Percentiles rank a stretch among this genome's conserved stretches.
Evolutionary conservation across 2,888 invertebrate genomes (phyloP).

Genomic region (Andrena minutula): DNA sequence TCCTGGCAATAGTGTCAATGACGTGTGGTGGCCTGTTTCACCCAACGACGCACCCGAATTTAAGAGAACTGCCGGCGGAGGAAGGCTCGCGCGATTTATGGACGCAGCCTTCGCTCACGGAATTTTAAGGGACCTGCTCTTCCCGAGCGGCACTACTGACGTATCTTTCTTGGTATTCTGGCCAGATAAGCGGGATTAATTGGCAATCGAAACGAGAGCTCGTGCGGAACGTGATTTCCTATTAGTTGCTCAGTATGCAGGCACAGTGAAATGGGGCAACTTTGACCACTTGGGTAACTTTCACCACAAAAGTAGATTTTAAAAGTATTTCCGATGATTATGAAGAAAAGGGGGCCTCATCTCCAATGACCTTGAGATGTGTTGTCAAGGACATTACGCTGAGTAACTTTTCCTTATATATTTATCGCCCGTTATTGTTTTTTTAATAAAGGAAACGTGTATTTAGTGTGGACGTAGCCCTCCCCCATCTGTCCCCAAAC

Average conservation of each 20-base stretch:
- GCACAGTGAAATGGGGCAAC: not conserved
- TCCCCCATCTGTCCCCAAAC: no score
- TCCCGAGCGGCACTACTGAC: not conserved
- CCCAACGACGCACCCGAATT: not conserved
- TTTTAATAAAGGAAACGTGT: no score
- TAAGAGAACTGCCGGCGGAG: not conserved
- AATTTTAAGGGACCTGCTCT: slow-evolving; percentile 4
- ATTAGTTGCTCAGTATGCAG: not conserved
- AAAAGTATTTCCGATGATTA: no score
- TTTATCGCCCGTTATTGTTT: no score
- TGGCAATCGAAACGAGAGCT: slow-evolving; percentile 1
- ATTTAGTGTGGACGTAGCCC: no score
- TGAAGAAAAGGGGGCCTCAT: no score
- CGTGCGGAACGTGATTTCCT: slow-evolving; percentile 11
- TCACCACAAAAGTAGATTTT: no score
- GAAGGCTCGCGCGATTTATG: slow-evolving; percentile 21
- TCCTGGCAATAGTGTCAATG: not conserved
- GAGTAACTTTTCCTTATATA: no score
- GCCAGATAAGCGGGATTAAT: slow-evolving; percentile 7
- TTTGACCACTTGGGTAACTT: not conserved
- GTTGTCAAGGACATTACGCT: no score
- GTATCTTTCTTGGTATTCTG: not conserved
- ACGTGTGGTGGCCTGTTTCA: not conserved
- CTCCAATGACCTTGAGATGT: no score
- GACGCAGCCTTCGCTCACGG: not conserved